These are phyloP conservation scores for Orbicella faveolata DNA, from an alignment of 64 coral and sea anemone species.

Conservation along the genomic window DNA sequence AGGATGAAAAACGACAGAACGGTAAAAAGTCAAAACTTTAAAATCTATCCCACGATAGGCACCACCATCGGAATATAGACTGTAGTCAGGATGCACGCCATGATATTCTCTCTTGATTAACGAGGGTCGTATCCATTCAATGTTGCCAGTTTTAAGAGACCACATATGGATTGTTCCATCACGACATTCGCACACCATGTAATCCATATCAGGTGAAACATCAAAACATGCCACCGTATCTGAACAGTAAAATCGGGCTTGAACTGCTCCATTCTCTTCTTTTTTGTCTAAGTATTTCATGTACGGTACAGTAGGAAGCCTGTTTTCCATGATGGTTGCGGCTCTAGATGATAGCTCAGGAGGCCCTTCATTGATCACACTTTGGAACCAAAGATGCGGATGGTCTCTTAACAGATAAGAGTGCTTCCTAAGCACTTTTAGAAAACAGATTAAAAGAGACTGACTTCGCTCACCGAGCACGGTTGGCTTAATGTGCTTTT, in stretches of 20 bases:
- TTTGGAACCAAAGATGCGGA: not conserved
- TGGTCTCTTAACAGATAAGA: not conserved
- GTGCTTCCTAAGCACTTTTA: not conserved
- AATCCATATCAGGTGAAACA: not conserved
- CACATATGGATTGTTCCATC: not conserved
- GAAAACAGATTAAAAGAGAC: not conserved
- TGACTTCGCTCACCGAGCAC: not conserved
- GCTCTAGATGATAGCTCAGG: not conserved
- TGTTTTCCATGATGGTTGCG: not conserved
- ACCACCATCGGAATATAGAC: not conserved
- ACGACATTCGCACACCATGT: not conserved
- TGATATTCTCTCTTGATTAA: not conserved
- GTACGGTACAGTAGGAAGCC: not conserved
- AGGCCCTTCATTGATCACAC: not conserved
- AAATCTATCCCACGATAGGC: not conserved
- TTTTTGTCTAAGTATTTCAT: not conserved
- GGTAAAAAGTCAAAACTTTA: not conserved
- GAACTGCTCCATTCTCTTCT: not conserved
- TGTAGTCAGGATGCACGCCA: not conserved
- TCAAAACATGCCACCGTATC: not conserved
- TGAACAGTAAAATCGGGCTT: not conserved
- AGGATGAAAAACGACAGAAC: slow-evolving; percentile 13
- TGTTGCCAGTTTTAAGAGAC: not conserved
- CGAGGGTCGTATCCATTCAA: not conserved
- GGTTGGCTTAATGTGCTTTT: not conserved